Percentiles rank a stretch among this genome's conserved stretches.
These are phyloP conservation scores for Norana najaformis DNA, from an alignment of 2,888 invertebrate species.

Conservation along the genomic window DNA sequence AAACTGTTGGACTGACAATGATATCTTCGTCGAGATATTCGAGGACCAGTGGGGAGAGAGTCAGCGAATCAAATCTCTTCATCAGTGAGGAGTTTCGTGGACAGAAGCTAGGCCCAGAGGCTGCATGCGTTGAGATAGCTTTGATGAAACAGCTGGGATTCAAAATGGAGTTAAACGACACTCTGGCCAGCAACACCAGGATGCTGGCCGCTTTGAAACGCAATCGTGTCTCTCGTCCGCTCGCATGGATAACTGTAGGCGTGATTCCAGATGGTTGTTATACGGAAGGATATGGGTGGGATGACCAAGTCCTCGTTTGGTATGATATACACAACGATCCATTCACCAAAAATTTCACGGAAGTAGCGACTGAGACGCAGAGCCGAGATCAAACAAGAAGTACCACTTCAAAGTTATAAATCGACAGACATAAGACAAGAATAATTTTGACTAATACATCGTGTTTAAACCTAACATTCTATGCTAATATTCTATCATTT, in stretches of 20 bases:
- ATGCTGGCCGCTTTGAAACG: not conserved
- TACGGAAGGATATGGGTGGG: constrained; percentile 13
- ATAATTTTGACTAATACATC: too few species aligned
- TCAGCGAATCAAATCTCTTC: not conserved
- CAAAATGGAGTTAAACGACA: not conserved
- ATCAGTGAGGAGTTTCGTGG: constrained; percentile 8
- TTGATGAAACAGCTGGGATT: constrained; percentile 27
- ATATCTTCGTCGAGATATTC: not conserved
- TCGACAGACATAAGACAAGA: not conserved
- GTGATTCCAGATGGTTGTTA: constrained; percentile 20
- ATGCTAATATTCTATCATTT: too few species aligned
- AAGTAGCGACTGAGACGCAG: not conserved
- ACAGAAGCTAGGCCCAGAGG: constrained; percentile 10
- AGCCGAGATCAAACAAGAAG: too few species aligned
- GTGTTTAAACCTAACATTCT: not conserved
- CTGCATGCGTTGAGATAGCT: not conserved
- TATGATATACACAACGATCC: not conserved
- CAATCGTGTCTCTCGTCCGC: not conserved
- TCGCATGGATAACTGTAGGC: not conserved
- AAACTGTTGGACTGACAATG: not conserved
- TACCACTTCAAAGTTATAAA: not conserved
- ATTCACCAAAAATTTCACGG: not conserved
- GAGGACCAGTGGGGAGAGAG: not conserved
- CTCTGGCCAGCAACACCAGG: constrained; percentile 19
- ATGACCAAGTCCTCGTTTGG: not conserved